Evolutionary conservation across 2,797 vertebrate genomes (phyloP).

Genomic region (Sternotherus odoratus): DNA sequence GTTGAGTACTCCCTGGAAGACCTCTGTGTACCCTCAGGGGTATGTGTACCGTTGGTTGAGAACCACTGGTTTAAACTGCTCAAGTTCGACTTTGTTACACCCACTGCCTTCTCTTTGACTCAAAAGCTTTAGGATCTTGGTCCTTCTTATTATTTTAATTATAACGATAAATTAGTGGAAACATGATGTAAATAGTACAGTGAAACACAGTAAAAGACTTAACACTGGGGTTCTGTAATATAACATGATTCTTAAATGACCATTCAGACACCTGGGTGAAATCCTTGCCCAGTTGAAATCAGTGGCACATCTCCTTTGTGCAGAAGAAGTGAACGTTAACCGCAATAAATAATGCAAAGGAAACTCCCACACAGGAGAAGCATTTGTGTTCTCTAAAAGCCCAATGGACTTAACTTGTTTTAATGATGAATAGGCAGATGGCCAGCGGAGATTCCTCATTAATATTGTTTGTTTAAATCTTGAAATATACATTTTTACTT

Average conservation of each 20-base stretch:
- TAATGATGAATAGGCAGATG: background rate
- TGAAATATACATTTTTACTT: background rate
- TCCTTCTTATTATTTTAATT: background rate
- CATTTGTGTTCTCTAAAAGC: background rate
- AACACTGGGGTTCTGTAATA: background rate
- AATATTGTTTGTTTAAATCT: background rate
- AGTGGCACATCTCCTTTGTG: background rate
- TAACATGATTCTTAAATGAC: background rate
- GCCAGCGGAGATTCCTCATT: conserved; percentile 31
- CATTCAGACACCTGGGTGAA: background rate
- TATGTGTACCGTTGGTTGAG: no score
- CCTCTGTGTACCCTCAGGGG: no score
- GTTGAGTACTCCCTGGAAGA: no score
- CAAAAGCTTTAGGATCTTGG: background rate
- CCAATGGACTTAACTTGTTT: conserved; percentile 1
- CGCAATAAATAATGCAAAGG: conserved; percentile 15
- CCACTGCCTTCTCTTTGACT: background rate
- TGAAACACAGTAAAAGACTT: background rate
- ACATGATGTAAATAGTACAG: background rate
- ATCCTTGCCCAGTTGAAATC: background rate
- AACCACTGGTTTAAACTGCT: background rate
- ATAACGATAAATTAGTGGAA: background rate
- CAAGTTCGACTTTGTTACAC: background rate
- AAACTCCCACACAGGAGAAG: conserved; percentile 27
- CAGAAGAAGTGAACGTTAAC: background rate